A percentile compares a stretch with the other conserved stretches of the same genome.
These are phyloP conservation scores for Timema cristinae DNA, from an alignment of 2,888 invertebrate genomes.

Conservation along the genomic window DNA sequence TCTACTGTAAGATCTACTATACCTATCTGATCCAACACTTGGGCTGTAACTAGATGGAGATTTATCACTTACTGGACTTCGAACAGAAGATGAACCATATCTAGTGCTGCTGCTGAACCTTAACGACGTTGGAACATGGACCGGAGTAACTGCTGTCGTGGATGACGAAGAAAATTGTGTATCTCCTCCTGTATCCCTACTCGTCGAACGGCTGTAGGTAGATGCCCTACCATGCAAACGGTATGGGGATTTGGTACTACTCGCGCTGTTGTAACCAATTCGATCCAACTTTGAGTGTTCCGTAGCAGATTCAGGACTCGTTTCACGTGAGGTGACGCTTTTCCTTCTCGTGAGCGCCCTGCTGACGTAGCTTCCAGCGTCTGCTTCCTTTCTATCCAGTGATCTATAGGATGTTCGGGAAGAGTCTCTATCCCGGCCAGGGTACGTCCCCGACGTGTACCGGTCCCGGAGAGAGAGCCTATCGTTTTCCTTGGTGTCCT, in stretches of 20 bases:
- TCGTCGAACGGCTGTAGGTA: constrained; percentile 26
- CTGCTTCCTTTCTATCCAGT: constrained; percentile 15
- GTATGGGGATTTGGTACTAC: constrained; percentile 23
- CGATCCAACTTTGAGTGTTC: background rate
- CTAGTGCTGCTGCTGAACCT: constrained; percentile 34
- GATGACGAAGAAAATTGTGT: constrained; percentile 19
- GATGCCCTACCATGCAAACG: constrained; percentile 25
- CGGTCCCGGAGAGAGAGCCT: constrained; percentile 25
- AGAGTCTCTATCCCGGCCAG: constrained; percentile 15
- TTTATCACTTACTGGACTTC: constrained; percentile 37
- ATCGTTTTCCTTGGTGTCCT: constrained; percentile 22
- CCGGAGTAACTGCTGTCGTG: constrained; percentile 24
- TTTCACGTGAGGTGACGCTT: constrained; percentile 15
- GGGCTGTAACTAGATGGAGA: constrained; percentile 36
- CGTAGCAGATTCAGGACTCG: constrained; percentile 21
- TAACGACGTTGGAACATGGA: constrained; percentile 26
- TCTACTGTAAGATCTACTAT: constrained; percentile 14
- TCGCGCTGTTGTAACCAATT: constrained; percentile 1
- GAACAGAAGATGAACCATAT: constrained; percentile 35
- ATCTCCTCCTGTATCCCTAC: constrained; percentile 29
- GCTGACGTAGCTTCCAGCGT: constrained; percentile 11
- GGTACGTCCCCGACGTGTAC: constrained; percentile 24
- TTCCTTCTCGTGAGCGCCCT: constrained; percentile 18
- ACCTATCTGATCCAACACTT: constrained; percentile 7
- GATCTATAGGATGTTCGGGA: constrained; percentile 12